Evolutionary conservation across 2,113 vertebrate species (phyloP).

Genomic region (Sinocyclocheilus maitianheensis): DNA sequence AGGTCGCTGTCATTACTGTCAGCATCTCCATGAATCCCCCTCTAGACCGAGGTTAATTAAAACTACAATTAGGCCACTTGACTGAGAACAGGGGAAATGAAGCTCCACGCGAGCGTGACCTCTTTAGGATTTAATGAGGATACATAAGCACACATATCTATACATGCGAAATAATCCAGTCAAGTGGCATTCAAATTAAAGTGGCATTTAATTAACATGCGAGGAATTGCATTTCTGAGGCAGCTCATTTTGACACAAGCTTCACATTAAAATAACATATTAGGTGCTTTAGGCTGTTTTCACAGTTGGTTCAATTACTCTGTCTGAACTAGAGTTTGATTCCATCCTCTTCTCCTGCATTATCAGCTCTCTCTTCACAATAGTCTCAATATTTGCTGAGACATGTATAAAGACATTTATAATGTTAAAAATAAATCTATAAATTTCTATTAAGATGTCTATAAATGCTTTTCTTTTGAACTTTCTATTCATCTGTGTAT

Average conservation of each 20-base stretch:
- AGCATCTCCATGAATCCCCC: neutral
- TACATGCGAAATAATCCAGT: neutral
- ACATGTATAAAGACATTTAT: no score
- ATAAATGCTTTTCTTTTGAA: no score
- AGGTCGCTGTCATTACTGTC: slow-evolving; percentile 18
- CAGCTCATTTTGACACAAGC: neutral
- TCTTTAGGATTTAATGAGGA: slow-evolving; percentile 32
- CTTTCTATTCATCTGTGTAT: no score
- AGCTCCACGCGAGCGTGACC: neutral
- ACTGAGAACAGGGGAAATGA: neutral
- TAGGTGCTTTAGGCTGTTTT: neutral
- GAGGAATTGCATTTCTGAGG: neutral
- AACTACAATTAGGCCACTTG: slow-evolving; percentile 23
- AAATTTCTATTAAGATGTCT: no score
- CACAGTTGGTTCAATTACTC: neutral
- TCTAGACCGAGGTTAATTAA: slow-evolving; percentile 28
- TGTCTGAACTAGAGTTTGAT: neutral
- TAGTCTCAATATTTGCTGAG: no score
- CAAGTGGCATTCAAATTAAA: slow-evolving; percentile 7
- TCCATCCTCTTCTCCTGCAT: no score
- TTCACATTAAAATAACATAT: neutral
- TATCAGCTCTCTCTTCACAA: no score
- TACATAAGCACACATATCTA: slow-evolving; percentile 2
- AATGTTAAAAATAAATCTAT: no score
- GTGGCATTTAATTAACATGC: slow-evolving; percentile 10